phyloP scores from a whole-genome alignment of 2,888 invertebrate species.

The Odontothrips loti region DNA sequence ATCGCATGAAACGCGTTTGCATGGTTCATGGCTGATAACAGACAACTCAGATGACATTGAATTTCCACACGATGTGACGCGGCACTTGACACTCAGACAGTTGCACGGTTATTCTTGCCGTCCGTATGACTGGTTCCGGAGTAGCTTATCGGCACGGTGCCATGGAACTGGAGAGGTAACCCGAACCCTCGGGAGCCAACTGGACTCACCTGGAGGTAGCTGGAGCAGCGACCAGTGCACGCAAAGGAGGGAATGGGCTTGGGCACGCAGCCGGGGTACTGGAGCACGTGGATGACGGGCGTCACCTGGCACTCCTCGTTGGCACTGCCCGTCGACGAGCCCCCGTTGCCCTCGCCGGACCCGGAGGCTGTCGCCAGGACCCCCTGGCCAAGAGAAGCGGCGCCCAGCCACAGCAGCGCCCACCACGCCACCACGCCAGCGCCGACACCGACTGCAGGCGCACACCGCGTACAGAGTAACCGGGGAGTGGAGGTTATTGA shows the following conservation, averaged over 20 bases:
- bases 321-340: neutral
- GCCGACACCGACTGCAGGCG: neutral
- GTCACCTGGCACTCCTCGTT: conserved; percentile 83
- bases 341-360: neutral
- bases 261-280: conserved; percentile 86
- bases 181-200: too few relatives aligned
- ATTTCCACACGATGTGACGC: too few relatives aligned
- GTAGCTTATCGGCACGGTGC: neutral
- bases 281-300: conserved; percentile 85
- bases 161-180: conserved; percentile 10
- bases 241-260: conserved; percentile 92
- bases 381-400: neutral
- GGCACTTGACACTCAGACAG: too few relatives aligned
- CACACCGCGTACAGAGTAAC: neutral
- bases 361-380: neutral
- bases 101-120: too few relatives aligned
- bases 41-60: too few relatives aligned
- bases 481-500: too few relatives aligned
- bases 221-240: conserved; percentile 84
- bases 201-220: conserved; percentile 81
- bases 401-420: neutral
- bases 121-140: neutral
- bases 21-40: too few relatives aligned
- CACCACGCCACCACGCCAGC: neutral
- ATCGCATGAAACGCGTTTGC: conserved; percentile 35